Evolutionary conservation across 2,797 vertebrate genomes (phyloP), one percentile per base, ranked within the genome.

Genomic region (Carapus acus): DNA sequence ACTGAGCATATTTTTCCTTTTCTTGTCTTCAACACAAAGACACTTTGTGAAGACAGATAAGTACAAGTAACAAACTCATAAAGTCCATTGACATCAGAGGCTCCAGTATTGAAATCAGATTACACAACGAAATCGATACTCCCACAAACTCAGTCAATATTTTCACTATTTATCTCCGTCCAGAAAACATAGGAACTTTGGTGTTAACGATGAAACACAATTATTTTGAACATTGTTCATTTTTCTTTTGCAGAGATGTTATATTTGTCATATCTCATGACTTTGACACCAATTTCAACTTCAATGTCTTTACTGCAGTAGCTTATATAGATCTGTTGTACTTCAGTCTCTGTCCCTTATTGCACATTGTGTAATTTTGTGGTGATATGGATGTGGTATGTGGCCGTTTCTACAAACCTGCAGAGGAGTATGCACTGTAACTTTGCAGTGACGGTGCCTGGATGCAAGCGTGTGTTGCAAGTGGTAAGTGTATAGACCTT

Each of bases 361-460:
- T 39, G 14, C 17, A 22, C 18, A 55, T 16, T 39, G 21, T 43
- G 39, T 21, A 18, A 16, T 17, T 6, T 7, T 33, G 31, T 33
- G 12, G 24, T 50, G 7, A 38, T 36, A 14, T 33, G 11, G 11
- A 11, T 33, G 5, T 54, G 19, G 39, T 42, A 2, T 20, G 17
- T 48, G 31, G 7, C 39, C 15, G 23, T 36, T n/a, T 29, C 17
- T 23, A 51, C 45, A 12, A 15, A 45, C 16, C 40, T 41, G 40
- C 34, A 57, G 5, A 33, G n/a, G 22, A 20, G 16, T 48, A 54
- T 44, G 19, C n/a, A 16, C 54, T 47, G 17, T 37, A 42, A 41
- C 12, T 43, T 20, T 59, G 49, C 40, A 31, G 39, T 51, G 42
- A 45, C 2, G 24, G 15, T 42, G 13, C 43, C 42, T 15, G 21